A percentile compares a stretch with the other conserved stretches of the same genome.
These are phyloP conservation scores for Oncopodura yosiiana DNA, from an alignment of 1,140 invertebrate genomes.

Conservation along the genomic window DNA sequence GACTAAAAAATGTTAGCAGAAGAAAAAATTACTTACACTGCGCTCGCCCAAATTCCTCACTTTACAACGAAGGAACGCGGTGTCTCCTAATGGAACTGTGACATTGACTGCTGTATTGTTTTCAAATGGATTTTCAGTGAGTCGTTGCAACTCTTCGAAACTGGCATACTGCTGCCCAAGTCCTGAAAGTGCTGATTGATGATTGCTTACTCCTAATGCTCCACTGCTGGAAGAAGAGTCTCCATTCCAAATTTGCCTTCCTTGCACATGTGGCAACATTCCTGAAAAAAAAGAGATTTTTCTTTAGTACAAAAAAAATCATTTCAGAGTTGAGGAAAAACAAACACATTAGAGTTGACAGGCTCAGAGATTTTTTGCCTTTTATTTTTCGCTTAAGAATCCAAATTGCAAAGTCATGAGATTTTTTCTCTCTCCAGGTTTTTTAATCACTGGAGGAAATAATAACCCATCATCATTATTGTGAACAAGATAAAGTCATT, in stretches of 20 bases:
- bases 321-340: too few relatives aligned
- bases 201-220: conserved; percentile 22
- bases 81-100: conserved; percentile 43
- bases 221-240: conserved; percentile 12
- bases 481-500: too few relatives aligned
- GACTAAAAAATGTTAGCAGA: too few relatives aligned
- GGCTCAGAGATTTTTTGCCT: too few relatives aligned
- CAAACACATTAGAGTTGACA: too few relatives aligned
- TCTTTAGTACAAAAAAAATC: too few relatives aligned
- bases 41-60: conserved; percentile 45
- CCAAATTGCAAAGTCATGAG: too few relatives aligned
- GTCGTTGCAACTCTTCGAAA: conserved; percentile 42
- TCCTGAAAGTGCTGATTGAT: conserved; percentile 35
- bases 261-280: neutral
- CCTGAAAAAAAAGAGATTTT: too few relatives aligned
- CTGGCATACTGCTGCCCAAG: conserved; percentile 52
- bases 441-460: too few relatives aligned
- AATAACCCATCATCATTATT: too few relatives aligned
- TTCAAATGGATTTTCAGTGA: conserved; percentile 36
- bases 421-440: too few relatives aligned
- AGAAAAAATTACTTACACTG: conserved; percentile 43
- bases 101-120: conserved; percentile 42
- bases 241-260: neutral
- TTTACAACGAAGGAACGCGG: conserved; percentile 44
- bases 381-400: too few relatives aligned